Conservation (phyloP, 1,140 invertebrate genomes). For the Pogonomyrmex barbatus region DNA sequence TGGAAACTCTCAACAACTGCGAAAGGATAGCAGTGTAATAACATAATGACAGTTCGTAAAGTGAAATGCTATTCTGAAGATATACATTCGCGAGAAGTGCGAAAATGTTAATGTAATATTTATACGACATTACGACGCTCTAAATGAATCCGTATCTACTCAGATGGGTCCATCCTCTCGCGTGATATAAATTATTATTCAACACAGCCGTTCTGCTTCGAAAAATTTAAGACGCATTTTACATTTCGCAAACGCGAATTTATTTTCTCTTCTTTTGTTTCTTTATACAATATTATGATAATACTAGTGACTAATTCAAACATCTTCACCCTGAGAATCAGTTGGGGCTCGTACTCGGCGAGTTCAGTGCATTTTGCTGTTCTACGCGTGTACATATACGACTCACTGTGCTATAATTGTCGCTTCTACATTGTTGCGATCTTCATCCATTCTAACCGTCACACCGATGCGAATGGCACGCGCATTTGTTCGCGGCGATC, state of each 20-base stretch:
- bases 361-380: constrained; percentile 35
- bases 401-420: constrained; percentile 40
- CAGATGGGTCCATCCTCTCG: neutral
- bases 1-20: neutral
- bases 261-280: constrained; percentile 23
- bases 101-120: constrained; percentile 60
- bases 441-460: constrained; percentile 13
- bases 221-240: constrained; percentile 33
- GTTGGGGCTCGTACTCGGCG: neutral
- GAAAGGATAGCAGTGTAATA: constrained; percentile 28
- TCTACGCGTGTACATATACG: neutral
- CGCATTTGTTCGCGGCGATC: constrained; percentile 78
- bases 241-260: constrained; percentile 17
- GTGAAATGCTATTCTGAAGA: neutral
- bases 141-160: constrained; percentile 40
- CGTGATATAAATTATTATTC: constrained; percentile 58
- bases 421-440: constrained; percentile 12
- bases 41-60: constrained; percentile 3
- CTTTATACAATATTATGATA: constrained; percentile 37
- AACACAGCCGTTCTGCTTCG: neutral
- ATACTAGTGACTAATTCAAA: neutral
- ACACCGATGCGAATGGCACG: constrained; percentile 59
- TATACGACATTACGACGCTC: constrained; percentile 53
- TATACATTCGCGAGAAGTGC: neutral
- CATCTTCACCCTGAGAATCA: neutral